Evolutionary conservation across 1,140 invertebrate genomes (phyloP).

Genomic region (Maniola jurtina): DNA sequence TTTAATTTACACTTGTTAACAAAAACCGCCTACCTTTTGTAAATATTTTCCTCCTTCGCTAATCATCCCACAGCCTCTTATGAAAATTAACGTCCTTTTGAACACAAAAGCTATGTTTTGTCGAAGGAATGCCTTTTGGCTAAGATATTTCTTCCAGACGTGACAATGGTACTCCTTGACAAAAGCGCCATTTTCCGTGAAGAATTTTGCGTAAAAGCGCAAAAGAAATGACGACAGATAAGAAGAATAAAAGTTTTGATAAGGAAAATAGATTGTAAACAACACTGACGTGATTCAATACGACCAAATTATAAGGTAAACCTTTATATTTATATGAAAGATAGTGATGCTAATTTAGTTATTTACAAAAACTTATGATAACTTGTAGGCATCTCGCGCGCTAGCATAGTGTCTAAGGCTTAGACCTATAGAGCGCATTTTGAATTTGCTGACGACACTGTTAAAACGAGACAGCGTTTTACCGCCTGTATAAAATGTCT

Average conservation of each 20-base stretch:
- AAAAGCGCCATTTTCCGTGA: conserved; percentile 2
- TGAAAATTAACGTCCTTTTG: conserved; percentile 14
- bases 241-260: background rate
- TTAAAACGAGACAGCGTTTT: too few species aligned
- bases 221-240: conserved; percentile 4
- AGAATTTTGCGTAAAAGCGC: background rate
- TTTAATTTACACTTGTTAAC: too few species aligned
- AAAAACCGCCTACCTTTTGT: background rate
- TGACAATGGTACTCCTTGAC: conserved; percentile 14
- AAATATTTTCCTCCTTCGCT: background rate
- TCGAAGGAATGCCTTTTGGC: background rate
- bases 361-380: too few species aligned
- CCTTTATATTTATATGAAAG: too few species aligned
- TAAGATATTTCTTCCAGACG: conserved; percentile 9
- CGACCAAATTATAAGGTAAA: too few species aligned
- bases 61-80: background rate
- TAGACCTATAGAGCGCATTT: too few species aligned
- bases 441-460: too few species aligned
- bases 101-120: conserved; percentile 12
- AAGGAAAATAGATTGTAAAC: background rate
- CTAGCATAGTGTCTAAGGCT: too few species aligned
- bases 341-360: too few species aligned
- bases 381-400: too few species aligned
- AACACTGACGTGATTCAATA: too few species aligned
- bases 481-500: too few species aligned